A percentile compares a stretch with the other conserved stretches of the same genome.
These are phyloP conservation scores for Cynocephalus volans DNA, from an alignment of 2,113 vertebrate species.

Conservation along the genomic window DNA sequence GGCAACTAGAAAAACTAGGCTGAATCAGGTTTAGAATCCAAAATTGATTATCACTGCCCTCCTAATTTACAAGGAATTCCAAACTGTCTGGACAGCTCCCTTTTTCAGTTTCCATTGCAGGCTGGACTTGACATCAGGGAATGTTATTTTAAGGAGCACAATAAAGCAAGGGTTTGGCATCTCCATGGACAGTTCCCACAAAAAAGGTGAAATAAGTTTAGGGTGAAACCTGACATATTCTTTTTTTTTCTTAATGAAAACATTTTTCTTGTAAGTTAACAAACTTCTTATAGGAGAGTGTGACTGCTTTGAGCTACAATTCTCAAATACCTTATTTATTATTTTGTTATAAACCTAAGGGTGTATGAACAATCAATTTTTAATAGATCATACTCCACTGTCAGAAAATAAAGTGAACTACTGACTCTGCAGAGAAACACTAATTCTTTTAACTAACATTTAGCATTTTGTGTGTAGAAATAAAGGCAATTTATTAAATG, in stretches of 20 bases:
- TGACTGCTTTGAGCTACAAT: not conserved
- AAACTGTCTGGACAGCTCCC: not conserved
- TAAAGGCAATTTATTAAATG: slow-evolving; percentile 20
- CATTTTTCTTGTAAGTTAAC: not conserved
- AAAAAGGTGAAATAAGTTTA: not conserved
- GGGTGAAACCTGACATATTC: not conserved
- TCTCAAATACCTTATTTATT: slow-evolving; percentile 42
- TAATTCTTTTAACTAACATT: not conserved
- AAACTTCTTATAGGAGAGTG: not conserved
- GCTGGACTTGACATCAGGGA: not conserved
- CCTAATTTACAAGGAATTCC: slow-evolving; percentile 27
- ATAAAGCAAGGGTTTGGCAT: not conserved
- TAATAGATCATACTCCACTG: not conserved
- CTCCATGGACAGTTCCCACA: not conserved
- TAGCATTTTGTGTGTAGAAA: slow-evolving; percentile 2
- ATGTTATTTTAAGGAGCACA: not conserved
- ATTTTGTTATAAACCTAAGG: slow-evolving; percentile 51
- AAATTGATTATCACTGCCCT: not conserved
- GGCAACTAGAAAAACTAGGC: not conserved
- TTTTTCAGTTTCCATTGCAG: not conserved
- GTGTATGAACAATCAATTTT: not conserved
- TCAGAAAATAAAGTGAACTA: not conserved
- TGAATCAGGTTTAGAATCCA: not conserved
- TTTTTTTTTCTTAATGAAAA: slow-evolving; percentile 27
- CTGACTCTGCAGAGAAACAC: not conserved